These are phyloP conservation scores for Odontomachus brunneus DNA, from an alignment of 1,140 invertebrate genomes.

Conservation along the genomic window DNA sequence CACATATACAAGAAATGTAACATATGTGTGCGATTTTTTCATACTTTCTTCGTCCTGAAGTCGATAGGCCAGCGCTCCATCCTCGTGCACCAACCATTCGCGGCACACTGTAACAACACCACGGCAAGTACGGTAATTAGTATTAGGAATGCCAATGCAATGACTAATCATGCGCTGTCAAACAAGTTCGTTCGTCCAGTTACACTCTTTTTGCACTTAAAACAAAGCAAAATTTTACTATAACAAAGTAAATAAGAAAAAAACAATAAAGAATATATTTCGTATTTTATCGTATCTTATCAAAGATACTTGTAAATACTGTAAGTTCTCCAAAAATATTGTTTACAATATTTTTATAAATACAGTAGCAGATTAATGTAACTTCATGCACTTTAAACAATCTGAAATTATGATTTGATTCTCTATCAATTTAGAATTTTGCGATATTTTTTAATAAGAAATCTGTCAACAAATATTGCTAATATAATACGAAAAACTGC, in stretches of 20 bases:
- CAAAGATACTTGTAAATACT: no score
- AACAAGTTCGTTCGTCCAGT: neutral
- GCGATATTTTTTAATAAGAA: no score
- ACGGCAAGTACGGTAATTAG: neutral
- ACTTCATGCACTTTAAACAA: no score
- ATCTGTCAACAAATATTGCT: no score
- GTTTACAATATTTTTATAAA: no score
- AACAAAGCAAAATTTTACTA: neutral
- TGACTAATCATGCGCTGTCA: slow-evolving; percentile 17
- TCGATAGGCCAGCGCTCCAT: slow-evolving; percentile 94
- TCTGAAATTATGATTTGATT: no score
- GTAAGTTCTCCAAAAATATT: no score
- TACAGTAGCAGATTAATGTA: no score
- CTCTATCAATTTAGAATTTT: no score
- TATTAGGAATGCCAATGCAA: slow-evolving; percentile 48
- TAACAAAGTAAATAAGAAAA: neutral
- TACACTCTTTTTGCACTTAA: neutral
- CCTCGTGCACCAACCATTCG: slow-evolving; percentile 96
- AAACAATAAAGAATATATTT: neutral
- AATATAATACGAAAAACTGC: no score
- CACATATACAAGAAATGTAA: neutral
- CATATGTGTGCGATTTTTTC: slow-evolving; percentile 72
- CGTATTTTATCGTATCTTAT: no score
- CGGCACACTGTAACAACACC: slow-evolving; percentile 90
- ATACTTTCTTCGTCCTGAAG: slow-evolving; percentile 96